A percentile compares a stretch with the other conserved stretches of the same genome.
Conservation (phyloP, 2,113 vertebrate genomes). For the Casuarius casuarius region DNA sequence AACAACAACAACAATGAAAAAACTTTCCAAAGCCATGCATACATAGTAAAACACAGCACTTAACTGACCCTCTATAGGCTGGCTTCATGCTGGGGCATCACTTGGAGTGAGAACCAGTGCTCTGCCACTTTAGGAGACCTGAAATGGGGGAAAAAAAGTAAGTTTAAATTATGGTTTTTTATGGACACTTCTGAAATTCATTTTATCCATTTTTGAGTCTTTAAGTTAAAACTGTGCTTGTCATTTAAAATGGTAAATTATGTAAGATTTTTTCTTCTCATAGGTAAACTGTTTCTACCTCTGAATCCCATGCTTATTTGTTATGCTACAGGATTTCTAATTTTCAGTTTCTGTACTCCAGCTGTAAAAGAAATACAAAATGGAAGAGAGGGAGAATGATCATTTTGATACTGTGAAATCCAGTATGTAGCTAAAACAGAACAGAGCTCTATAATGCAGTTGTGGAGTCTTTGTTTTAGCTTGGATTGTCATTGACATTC, state of each 20-base stretch:
- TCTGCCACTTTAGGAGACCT: constrained; percentile 60
- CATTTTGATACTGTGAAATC: not conserved
- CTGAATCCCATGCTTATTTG: constrained; percentile 10
- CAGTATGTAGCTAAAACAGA: not conserved
- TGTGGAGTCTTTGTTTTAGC: not conserved
- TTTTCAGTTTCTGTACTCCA: not conserved
- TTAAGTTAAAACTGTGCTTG: not conserved
- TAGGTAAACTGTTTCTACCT: not conserved
- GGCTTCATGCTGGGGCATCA: constrained; percentile 63
- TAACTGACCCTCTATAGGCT: constrained; percentile 63
- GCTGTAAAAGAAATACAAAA: not conserved
- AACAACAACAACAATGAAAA: not conserved
- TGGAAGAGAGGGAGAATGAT: not conserved
- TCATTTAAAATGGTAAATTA: constrained; percentile 16
- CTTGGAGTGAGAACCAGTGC: constrained; percentile 63
- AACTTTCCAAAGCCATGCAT: constrained; percentile 74
- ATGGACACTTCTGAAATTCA: not conserved
- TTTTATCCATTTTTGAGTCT: not conserved
- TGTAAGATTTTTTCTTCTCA: not conserved
- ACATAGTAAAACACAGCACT: constrained; percentile 63
- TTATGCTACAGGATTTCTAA: constrained; percentile 10
- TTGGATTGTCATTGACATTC: not conserved
- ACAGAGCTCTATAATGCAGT: not conserved
- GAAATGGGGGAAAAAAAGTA: constrained; percentile 31
- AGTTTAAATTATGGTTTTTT: not conserved